Base-by-base conservation (phyloP, 2,797 vertebrate genomes). In the Bradypodion ventrale region DNA sequence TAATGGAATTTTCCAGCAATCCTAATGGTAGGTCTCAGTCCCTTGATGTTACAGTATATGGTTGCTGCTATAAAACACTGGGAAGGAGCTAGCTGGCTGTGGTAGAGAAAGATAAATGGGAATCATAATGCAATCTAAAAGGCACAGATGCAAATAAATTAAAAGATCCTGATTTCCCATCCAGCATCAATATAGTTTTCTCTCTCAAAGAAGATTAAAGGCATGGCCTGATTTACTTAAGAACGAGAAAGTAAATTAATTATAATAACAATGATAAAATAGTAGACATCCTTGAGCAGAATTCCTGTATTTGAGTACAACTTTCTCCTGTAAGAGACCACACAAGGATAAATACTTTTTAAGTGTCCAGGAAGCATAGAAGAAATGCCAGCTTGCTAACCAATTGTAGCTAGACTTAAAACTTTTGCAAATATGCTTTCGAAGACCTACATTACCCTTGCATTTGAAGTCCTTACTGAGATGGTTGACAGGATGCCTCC, bases 201-300 rank as follows among this genome's bases (percentile, higher is more conserved):
- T 86, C 84, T 87, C 0, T 0, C 10, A 0, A 84, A 90, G 0
- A 86, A 89, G 94, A 95, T 95, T 91, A 95, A 94, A 95, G 93
- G 74, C 77, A 56, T 90, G 60, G 81, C 85, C 83, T 35, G 37
- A 2, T 84, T 66, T 75, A 78, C 78, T 89, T 79, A 72, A 77
- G 78, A 77, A 89, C 82, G 89, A 81, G 75, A 88, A 79, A 83
- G 90, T 79, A 86, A 19, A 81, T 87, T 42, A 83, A 52, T 1
- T 27, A 12, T 44, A 27, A 42, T 42, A 10, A 13, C 27, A n/a
- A 75, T 32, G 7, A 49, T 60, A 37, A 73, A 82, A 42, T 59
- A 72, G 70, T 27, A 83, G 88, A 90, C 16, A 86, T 88, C 90
- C 91, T 86, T 91, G 92, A 91, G 91, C 92, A 90, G 78, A 84